Percentiles rank a stretch among this genome's conserved stretches.
These are phyloP conservation scores for Muschampia plurimacula DNA, from an alignment of 2,888 invertebrate species.

Conservation along the genomic window DNA sequence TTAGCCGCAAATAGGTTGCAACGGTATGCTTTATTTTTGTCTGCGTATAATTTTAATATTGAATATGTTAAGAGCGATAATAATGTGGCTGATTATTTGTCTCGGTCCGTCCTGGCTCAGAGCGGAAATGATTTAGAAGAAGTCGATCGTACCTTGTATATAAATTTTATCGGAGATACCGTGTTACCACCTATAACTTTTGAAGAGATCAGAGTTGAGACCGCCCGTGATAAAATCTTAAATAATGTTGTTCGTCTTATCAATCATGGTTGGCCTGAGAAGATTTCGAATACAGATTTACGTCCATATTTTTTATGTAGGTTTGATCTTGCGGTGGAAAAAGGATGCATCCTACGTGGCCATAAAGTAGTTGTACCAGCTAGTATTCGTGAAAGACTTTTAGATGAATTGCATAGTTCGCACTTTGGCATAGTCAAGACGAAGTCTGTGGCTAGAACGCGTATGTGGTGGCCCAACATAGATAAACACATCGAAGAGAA, in stretches of 20 bases:
- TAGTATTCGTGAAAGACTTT: neutral
- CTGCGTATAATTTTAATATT: neutral
- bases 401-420: neutral
- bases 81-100: neutral
- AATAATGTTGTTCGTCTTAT: neutral
- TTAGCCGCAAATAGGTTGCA: conserved; percentile 1
- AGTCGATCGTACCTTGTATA: neutral
- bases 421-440: neutral
- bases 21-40: neutral
- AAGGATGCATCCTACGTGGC: neutral
- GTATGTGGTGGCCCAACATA: neutral
- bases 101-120: neutral
- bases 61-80: neutral
- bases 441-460: neutral
- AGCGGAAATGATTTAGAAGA: neutral
- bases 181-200: neutral
- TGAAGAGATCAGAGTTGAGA: neutral
- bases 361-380: neutral
- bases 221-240: neutral
- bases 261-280: neutral
- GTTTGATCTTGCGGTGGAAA: neutral
- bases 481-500: neutral
- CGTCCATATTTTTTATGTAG: neutral
- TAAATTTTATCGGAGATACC: neutral
- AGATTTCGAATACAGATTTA: neutral